Percentiles rank a stretch among this genome's conserved stretches.
phyloP scores from a whole-genome alignment of 2,797 vertebrate species.

The Microctenopoma steveboyesi region DNA sequence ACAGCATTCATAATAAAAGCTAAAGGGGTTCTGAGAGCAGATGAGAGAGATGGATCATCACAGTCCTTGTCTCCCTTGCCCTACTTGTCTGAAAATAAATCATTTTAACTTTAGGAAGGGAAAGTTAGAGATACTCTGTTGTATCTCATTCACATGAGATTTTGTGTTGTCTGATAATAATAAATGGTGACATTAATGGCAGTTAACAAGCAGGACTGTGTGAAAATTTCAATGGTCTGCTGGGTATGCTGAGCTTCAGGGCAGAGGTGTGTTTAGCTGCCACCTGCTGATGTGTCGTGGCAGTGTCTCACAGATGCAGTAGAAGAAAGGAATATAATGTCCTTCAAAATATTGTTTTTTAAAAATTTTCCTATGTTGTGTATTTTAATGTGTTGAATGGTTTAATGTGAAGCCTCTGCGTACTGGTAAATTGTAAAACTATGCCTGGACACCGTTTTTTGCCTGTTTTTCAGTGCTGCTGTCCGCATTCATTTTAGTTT shows the following conservation, averaged over 20 bases:
- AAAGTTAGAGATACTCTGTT: conserved; percentile 13
- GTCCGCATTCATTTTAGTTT: background rate
- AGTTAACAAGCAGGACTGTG: conserved; percentile 26
- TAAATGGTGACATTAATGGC: conserved; percentile 5
- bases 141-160: conserved; percentile 10
- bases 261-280: conserved; percentile 53
- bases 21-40: conserved; percentile 38
- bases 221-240: conserved; percentile 11
- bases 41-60: conserved; percentile 48
- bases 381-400: conserved; percentile 12
- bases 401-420: conserved; percentile 1
- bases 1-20: conserved; percentile 49
- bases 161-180: conserved; percentile 20
- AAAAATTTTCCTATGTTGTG: background rate
- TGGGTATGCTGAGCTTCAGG: conserved; percentile 20
- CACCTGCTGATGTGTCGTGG: conserved; percentile 61
- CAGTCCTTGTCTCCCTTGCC: background rate
- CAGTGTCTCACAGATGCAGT: conserved; percentile 1
- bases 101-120: conserved; percentile 25
- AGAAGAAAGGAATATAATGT: background rate
- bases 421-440: conserved; percentile 24
- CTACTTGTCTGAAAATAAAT: conserved; percentile 9
- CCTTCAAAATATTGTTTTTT: background rate
- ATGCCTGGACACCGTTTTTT: conserved; percentile 5
- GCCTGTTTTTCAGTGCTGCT: background rate